phyloP scores from a whole-genome alignment of 2,113 vertebrate species.

The Trachemys scripta region DNA sequence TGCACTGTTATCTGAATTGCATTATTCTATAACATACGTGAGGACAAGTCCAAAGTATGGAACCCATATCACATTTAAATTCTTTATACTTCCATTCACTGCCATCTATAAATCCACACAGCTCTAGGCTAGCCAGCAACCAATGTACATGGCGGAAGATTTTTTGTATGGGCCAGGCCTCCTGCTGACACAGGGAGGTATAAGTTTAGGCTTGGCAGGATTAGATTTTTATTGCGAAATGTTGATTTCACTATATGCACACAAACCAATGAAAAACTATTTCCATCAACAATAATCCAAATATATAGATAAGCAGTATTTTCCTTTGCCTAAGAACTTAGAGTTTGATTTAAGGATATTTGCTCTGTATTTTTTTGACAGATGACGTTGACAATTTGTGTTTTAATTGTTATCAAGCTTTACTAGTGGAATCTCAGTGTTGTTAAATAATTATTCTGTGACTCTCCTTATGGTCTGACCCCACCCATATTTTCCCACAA shows the following conservation, averaged over 20 bases:
- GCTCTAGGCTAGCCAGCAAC: not conserved
- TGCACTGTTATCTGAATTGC: not conserved
- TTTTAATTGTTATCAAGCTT: not conserved
- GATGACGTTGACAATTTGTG: not conserved
- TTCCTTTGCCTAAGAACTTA: no score
- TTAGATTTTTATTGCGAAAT: no score
- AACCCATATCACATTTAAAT: conserved; percentile 35
- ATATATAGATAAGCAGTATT: no score
- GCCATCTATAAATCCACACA: accelerated
- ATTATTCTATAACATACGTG: not conserved
- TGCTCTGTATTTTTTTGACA: no score
- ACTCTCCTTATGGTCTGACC: not conserved
- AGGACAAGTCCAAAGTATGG: not conserved
- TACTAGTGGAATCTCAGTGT: not conserved
- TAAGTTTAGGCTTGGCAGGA: not conserved
- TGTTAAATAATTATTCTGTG: not conserved
- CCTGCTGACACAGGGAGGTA: not conserved
- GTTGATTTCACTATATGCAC: not conserved
- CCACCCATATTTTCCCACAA: not conserved
- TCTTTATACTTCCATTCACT: not conserved
- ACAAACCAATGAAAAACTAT: not conserved
- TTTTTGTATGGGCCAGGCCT: accelerated
- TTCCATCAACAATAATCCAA: not conserved
- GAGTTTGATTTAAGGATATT: no score
- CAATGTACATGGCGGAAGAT: not conserved